phyloP scores from a whole-genome alignment of 2,113 vertebrate genomes.

The Eira barbara region DNA sequence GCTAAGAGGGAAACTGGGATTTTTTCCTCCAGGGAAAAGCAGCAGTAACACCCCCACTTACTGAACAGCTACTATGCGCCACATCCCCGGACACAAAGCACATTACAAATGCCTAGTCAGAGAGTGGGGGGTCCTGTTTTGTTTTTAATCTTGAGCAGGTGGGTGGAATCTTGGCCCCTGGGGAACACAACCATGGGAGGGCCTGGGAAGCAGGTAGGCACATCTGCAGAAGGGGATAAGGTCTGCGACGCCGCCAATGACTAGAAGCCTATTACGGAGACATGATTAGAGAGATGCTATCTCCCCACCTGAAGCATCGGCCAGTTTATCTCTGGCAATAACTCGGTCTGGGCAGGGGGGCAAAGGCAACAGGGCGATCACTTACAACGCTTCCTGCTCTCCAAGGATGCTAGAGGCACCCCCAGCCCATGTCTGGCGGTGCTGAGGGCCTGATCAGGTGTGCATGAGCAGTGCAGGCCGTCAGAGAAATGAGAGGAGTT shows the following conservation, averaged over 20 bases:
- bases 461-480: neutral
- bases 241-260: neutral
- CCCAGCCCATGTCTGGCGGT: neutral
- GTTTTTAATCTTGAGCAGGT: neutral
- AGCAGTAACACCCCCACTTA: neutral
- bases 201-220: neutral
- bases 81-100: neutral
- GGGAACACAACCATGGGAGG: neutral
- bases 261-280: slow-evolving; percentile 48
- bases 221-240: slow-evolving; percentile 72
- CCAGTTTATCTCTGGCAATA: neutral
- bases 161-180: neutral
- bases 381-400: neutral
- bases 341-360: neutral
- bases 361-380: neutral
- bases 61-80: neutral
- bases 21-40: neutral
- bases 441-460: neutral
- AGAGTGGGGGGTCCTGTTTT: neutral
- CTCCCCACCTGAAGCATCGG: neutral
- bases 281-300: slow-evolving; percentile 51
- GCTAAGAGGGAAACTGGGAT: neutral
- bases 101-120: neutral
- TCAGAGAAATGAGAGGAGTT: neutral
- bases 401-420: neutral